phyloP scores from a whole-genome alignment of 2,888 invertebrate genomes.

The Callyntrura guangdongensis region DNA sequence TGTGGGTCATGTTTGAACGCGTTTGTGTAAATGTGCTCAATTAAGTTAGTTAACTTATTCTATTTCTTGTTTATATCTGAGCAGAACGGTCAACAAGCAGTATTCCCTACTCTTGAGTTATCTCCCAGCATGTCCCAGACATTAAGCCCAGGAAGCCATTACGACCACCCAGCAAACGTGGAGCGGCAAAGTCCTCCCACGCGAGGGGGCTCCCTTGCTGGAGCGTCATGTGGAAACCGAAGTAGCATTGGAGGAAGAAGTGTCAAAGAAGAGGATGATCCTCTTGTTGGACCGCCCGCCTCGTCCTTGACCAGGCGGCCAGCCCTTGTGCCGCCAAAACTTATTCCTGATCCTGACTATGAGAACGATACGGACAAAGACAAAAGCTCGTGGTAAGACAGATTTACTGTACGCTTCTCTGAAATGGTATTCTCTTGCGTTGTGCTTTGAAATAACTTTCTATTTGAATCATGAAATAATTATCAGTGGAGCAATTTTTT shows the following conservation, averaged over 20 bases:
- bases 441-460: too few relatives aligned
- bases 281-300: constrained; percentile 85
- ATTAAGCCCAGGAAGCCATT: constrained; percentile 80
- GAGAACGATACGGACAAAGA: constrained; percentile 84
- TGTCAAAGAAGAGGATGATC: constrained; percentile 84
- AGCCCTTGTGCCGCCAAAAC: constrained; percentile 86
- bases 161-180: constrained; percentile 67
- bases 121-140: constrained; percentile 83
- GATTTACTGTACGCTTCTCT: too few relatives aligned
- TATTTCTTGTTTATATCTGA: constrained; percentile 24
- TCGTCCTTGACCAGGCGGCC: constrained; percentile 86
- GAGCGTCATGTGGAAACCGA: constrained; percentile 58
- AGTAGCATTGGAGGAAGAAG: constrained; percentile 54
- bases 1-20: not conserved
- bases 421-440: too few relatives aligned
- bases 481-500: not conserved
- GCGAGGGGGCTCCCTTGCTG: constrained; percentile 73
- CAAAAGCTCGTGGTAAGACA: constrained; percentile 76
- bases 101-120: constrained; percentile 82
- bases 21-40: not conserved
- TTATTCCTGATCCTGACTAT: constrained; percentile 85
- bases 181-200: constrained; percentile 75
- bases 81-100: constrained; percentile 80
- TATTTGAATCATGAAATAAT: not conserved
- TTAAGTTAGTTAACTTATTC: not conserved